Evolutionary conservation across 2,113 vertebrate genomes (phyloP), one percentile per base, ranked within the genome.

Genomic region (Helogale parvula): DNA sequence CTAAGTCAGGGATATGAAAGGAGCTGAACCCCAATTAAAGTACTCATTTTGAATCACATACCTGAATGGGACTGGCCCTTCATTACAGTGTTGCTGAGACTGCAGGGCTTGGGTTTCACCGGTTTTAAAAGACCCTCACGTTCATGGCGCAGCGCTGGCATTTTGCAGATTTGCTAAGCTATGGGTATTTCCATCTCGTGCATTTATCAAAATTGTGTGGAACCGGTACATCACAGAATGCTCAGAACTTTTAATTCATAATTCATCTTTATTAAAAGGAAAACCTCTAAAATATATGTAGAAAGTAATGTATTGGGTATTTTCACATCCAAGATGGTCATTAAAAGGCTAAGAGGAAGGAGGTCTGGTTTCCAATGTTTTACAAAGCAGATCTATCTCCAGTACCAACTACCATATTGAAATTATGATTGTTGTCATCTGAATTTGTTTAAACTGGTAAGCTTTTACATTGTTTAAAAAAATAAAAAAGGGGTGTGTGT

Each of bases 201-300:
- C 29, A 88, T 57, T 82, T 86, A 38, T 80, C 41, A 96, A 27
- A 85, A 88, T 14, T 97, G 19, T 79, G 63, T 69, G 83, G 21
- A 90, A 88, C 17, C 77, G 12, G 27, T 80, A 89, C 9, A 72
- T 95, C 35, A 91, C 54, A 84, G 60, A 90, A 96, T 71, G n/a
- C 47, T 89, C 54, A 45, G 27, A 71, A 91, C 5, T 65, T 93
- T 94, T 38, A 54, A 87, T 88, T 76, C 31, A 65, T n/a, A 63
- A 90, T 81, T 84, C 41, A 84, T 35, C 89, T 94, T 88, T 88
- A 96, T 84, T 96, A 93, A 94, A 94, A 92, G 16, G 47, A 74
- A 97, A 94, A 52, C 21, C 31, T n/a, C 33, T 72, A 65, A 83
- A 96, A 81, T 79, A 68, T 47, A 71, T 63, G 69, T 27, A 91